Base-by-base conservation (phyloP, 2,888 invertebrate species). In the Philaethria dido region DNA sequence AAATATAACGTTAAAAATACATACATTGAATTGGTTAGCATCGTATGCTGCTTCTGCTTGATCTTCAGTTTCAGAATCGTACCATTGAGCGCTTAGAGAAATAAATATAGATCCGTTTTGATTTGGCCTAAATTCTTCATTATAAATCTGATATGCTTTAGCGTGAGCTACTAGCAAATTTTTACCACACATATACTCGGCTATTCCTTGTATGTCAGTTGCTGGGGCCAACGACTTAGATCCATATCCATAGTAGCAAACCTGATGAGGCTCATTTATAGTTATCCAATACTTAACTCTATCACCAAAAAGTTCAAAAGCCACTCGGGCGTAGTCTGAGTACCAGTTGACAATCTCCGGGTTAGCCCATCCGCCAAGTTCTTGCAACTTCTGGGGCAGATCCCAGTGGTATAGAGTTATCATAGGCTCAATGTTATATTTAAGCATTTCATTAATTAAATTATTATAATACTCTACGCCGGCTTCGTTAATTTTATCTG, bases 391-490 rank as follows among this genome's bases (percentile, higher is more conserved):
- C 68, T 90, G 85, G 0, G 93, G 93, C 66, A 93, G 74, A 73
- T 94, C 94, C 87, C 91, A 93, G 69, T 94, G 93, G 71, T 87
- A 93, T 59, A 94, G 76, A 0, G 93, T 93, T 1, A 94, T 85
- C 84, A 94, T 85, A 0, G 95, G 95, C 70, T 92, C 78, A 62
- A 96, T 95, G 45, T 93, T 93, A 71, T 93, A 93, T 47, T 86
- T 89, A 6, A 93, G 74, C 65, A 95, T 82, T 75, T 93, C 94
- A 69, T 94, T 81, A 39, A 95, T 93, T n/a, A 95, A 74, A 36
- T 83, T 83, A 39, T 82, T 84, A 57, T 87, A 86, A 62, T 83
- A 84, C 20, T 76, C 69, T 1, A 82, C 81, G 22, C 83, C 86
- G 1, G 88, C 89, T 74, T 91, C 80, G 77, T 95, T 96, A 13